phyloP scores from a whole-genome alignment of 1,140 invertebrate species.

The Drosophila jambulina region DNA sequence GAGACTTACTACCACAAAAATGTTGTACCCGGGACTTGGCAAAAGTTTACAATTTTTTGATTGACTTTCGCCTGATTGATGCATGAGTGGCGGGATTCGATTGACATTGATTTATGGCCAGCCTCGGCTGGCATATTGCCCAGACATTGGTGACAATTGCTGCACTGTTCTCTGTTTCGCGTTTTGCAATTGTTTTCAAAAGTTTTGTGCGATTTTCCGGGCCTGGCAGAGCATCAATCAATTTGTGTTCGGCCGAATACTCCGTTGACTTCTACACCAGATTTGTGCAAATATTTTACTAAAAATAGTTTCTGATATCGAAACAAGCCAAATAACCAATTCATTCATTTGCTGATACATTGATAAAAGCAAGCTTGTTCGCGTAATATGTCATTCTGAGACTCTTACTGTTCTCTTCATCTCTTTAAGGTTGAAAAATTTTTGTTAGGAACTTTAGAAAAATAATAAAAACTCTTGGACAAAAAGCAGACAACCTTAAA shows the following conservation, averaged over 20 bases:
- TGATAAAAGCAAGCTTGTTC: too few species aligned
- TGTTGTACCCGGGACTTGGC: slow-evolving; percentile 13
- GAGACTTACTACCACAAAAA: slow-evolving; percentile 7
- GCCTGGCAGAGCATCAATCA: slow-evolving; percentile 22
- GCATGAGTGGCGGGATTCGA: slow-evolving; percentile 44
- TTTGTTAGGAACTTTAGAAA: neutral
- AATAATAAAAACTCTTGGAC: neutral
- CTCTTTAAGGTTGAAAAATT: neutral
- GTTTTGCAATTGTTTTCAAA: slow-evolving; percentile 47
- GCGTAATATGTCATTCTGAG: too few species aligned
- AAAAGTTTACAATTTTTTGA: slow-evolving; percentile 65
- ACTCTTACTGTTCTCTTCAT: too few species aligned
- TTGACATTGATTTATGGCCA: slow-evolving; percentile 77
- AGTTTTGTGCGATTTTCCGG: slow-evolving; percentile 14
- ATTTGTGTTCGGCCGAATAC: neutral
- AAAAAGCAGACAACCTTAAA: neutral
- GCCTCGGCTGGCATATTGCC: slow-evolving; percentile 56
- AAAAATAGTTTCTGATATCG: neutral
- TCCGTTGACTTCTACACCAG: slow-evolving; percentile 10
- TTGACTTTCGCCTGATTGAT: slow-evolving; percentile 73
- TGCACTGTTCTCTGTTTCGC: slow-evolving; percentile 29
- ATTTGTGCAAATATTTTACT: neutral
- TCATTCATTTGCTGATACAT: neutral
- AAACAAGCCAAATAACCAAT: neutral
- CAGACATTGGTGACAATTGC: slow-evolving; percentile 52